phyloP scores from a whole-genome alignment of 1,140 invertebrate species.

The Aphelenchoides avenae region DNA sequence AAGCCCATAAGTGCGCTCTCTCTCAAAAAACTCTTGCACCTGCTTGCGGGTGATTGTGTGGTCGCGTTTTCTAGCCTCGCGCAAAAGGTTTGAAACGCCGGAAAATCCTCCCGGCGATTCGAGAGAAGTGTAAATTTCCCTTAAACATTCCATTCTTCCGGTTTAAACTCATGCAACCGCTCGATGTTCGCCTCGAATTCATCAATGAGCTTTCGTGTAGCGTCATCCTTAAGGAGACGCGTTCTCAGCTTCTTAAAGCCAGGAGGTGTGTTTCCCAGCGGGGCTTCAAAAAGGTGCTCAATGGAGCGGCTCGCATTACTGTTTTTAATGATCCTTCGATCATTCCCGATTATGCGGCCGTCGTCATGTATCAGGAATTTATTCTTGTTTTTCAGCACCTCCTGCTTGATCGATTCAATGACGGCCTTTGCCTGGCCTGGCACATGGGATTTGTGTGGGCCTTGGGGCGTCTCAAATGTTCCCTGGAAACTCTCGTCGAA shows the following conservation, averaged over 20 bases:
- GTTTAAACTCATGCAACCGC: not conserved
- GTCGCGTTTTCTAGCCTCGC: slow-evolving; percentile 1
- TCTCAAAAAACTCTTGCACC: slow-evolving; percentile 19
- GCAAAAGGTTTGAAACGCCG: slow-evolving; percentile 3
- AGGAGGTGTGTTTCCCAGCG: too few species aligned
- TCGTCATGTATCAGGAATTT: not conserved
- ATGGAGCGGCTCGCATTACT: not conserved
- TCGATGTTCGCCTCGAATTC: not conserved
- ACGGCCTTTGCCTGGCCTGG: too few species aligned
- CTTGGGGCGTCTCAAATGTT: too few species aligned
- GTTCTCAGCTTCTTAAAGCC: too few species aligned
- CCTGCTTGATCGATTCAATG: not conserved
- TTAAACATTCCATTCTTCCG: slow-evolving; percentile 9
- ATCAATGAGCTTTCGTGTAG: too few species aligned
- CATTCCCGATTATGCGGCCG: not conserved
- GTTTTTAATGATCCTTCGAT: not conserved
- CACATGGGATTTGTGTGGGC: too few species aligned
- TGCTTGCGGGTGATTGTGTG: slow-evolving; percentile 11
- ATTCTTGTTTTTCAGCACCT: not conserved
- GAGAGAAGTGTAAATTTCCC: slow-evolving; percentile 11
- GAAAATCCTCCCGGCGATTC: slow-evolving; percentile 7
- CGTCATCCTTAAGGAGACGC: too few species aligned
- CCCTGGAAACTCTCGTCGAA: too few species aligned
- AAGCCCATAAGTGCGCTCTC: slow-evolving; percentile 18
- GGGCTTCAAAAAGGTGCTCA: not conserved